Evolutionary conservation across 2,888 invertebrate species (phyloP).

Genomic region (Melieria picta): DNA sequence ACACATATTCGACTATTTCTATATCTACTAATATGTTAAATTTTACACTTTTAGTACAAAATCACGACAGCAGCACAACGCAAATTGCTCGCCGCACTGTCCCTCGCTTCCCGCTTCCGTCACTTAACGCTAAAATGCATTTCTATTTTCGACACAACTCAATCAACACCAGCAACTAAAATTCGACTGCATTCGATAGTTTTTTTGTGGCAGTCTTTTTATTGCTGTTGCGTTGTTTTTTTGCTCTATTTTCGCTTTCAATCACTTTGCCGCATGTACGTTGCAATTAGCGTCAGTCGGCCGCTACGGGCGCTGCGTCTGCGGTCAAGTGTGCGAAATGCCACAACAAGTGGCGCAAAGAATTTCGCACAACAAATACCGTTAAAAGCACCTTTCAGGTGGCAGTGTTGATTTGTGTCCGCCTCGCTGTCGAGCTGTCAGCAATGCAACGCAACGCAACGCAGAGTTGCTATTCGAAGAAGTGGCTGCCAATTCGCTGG

Average conservation of each 20-base stretch:
- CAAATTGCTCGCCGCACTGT: too few species aligned
- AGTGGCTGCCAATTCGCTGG: too few species aligned
- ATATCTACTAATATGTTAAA: too few species aligned
- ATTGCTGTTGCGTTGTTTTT: neutral
- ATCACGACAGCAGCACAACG: too few species aligned
- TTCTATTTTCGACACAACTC: neutral
- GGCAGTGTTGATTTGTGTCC: constrained; percentile 32
- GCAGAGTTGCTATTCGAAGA: too few species aligned
- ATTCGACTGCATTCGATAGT: neutral
- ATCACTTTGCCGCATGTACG: too few species aligned
- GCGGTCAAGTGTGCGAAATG: constrained; percentile 24
- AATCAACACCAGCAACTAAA: neutral
- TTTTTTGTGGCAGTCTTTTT: neutral
- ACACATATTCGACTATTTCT: too few species aligned
- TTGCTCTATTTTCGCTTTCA: too few species aligned
- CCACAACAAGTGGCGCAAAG: constrained; percentile 10
- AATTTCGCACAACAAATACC: constrained; percentile 45
- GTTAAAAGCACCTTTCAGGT: constrained; percentile 56
- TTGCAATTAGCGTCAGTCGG: constrained; percentile 14
- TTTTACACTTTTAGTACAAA: too few species aligned
- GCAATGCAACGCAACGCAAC: neutral
- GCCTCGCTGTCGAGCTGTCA: constrained; percentile 19
- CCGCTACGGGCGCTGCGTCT: constrained; percentile 33
- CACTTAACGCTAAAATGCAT: neutral
- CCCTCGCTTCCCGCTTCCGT: neutral